Base-by-base conservation (phyloP, 2,888 invertebrate species). In the Drosophila algonquin region DNA sequence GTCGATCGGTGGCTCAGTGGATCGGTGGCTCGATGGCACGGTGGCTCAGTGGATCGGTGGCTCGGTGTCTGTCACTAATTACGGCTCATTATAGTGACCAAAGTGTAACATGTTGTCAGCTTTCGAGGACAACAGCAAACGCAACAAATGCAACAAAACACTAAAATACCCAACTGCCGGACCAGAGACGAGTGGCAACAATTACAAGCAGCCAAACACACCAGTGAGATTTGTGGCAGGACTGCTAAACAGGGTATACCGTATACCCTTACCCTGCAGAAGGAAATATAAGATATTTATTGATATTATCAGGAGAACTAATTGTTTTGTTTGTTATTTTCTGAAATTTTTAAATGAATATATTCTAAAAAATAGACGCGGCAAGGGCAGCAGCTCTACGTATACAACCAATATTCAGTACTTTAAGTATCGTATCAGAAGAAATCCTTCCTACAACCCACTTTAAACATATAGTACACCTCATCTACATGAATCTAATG, bases 21-120 rank as follows among this genome's bases (percentile, higher is more conserved):
- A 5, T 27, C 27, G 27, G 27, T 27, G 27, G 7, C 27, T 8
- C 27, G 6, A 6, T 27, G 27, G 27, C 6, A 6, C 27, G 27
- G 27, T 27, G 27, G 27, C 6, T 27, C 27, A 6, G 27, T 24
- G 47, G 81, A 80, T 67, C 27, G 80, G 77, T 83, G 79, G 77
- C 82, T 76, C 79, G 71, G 75, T 71, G 71, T 40, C 40, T 40
- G 40, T 54, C 85, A 89, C 86, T 89, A 86, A 86, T 86, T 86
- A 89, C 85, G 87, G 85, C 86, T 86, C 86, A 86, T 86, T 86
- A 86, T 87, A 79, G 89, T 86, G 89, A 85, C 86, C 89, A 89
- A 86, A 86, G 86, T 86, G 86, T 86, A 86, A 80, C 86, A 86
- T 85, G 86, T 89, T 89, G 89, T 82, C 87, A 81, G 76, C 77